Evolutionary conservation across 1,140 invertebrate species (phyloP).

Genomic region (Mizuhopecten yessoensis): DNA sequence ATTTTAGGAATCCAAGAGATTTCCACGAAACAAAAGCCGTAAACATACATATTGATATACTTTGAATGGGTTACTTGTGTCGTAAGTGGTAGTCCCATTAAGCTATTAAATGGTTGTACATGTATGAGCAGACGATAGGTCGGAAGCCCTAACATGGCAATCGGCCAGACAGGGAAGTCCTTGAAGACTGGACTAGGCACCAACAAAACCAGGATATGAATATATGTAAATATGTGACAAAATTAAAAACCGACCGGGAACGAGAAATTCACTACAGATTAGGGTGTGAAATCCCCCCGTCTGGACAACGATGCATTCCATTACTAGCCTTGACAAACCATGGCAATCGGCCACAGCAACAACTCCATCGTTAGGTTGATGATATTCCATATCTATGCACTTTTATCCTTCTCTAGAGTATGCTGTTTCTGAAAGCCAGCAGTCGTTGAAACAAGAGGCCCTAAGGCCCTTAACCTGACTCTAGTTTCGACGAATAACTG

Average conservation of each 20-base stretch:
- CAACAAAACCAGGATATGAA: background rate
- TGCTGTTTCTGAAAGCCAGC: too few species aligned
- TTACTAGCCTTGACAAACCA: background rate
- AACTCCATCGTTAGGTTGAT: background rate
- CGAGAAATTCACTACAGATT: background rate
- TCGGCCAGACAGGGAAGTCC: background rate
- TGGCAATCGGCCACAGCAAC: background rate
- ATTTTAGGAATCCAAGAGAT: too few species aligned
- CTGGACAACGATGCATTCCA: background rate
- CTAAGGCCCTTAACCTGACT: too few species aligned
- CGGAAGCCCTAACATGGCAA: background rate
- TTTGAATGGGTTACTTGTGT: background rate
- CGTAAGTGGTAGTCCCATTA: background rate
- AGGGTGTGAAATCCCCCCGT: background rate
- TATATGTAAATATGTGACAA: conserved; percentile 24
- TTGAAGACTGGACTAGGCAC: background rate
- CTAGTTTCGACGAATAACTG: too few species aligned
- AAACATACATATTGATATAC: too few species aligned
- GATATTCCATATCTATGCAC: background rate
- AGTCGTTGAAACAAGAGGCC: too few species aligned
- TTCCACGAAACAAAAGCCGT: too few species aligned
- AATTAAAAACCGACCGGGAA: background rate
- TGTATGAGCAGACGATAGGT: background rate
- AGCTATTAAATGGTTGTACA: background rate
- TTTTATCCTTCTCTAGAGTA: too few species aligned